Evolutionary conservation across 2,888 invertebrate species (phyloP).

Genomic region (Hemaris fuciformis): DNA sequence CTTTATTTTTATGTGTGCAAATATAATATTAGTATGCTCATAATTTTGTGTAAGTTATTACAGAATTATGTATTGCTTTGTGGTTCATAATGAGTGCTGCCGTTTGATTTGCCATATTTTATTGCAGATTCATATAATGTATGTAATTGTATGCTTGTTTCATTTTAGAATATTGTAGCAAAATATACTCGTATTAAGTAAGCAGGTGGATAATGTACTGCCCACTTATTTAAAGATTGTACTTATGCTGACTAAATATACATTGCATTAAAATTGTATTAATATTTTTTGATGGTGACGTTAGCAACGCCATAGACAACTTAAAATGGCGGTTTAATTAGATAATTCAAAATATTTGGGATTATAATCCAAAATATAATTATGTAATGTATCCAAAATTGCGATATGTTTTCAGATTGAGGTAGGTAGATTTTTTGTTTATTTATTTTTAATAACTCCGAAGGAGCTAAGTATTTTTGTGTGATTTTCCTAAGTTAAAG

Average conservation of each 20-base stretch:
- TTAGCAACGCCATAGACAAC: not conserved
- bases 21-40: not conserved
- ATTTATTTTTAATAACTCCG: slow-evolving; percentile 27
- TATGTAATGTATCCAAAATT: too few relatives aligned
- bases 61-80: not conserved
- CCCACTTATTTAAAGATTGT: not conserved
- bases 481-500: not conserved
- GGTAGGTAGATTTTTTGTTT: slow-evolving; percentile 27
- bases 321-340: not conserved
- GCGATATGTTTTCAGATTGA: slow-evolving; percentile 4
- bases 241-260: not conserved
- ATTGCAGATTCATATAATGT: not conserved
- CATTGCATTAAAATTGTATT: not conserved
- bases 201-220: not conserved
- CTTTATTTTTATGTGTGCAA: not conserved
- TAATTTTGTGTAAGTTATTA: not conserved
- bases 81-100: not conserved
- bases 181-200: not conserved
- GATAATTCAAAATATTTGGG: not conserved
- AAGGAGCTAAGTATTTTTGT: slow-evolving; percentile 29
- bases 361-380: not conserved
- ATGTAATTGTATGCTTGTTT: not conserved
- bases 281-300: not conserved
- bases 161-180: not conserved
- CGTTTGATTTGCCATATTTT: not conserved